phyloP scores from a whole-genome alignment of 2,113 vertebrate species.

The Lates calcarifer region DNA sequence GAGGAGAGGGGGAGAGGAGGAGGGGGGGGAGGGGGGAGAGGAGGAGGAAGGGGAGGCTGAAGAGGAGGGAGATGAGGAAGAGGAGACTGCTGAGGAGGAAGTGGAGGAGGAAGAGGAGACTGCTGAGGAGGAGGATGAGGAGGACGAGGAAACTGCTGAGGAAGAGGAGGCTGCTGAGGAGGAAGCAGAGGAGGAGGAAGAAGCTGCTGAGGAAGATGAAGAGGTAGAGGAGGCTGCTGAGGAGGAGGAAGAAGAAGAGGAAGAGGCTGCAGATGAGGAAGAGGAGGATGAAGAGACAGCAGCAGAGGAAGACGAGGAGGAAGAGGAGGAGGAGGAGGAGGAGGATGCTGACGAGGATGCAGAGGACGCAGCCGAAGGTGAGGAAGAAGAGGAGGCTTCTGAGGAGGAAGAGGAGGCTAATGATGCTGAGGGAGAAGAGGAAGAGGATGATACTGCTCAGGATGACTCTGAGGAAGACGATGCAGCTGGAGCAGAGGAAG shows the following conservation, averaged over 20 bases:
- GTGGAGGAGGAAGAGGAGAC: not conserved
- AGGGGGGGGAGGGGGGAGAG: not conserved
- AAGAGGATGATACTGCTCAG: not conserved
- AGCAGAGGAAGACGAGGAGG: too few species aligned
- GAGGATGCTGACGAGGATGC: not conserved
- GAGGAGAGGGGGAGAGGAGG: not conserved
- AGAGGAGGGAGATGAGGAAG: not conserved
- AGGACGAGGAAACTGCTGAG: not conserved
- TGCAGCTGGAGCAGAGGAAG: constrained; percentile 9
- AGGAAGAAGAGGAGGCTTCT: not conserved
- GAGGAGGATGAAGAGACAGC: not conserved
- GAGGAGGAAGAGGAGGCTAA: not conserved
- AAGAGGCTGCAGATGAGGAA: not conserved
- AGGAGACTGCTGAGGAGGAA: not conserved
- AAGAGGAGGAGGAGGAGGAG: not conserved
- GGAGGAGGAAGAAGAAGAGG: not conserved
- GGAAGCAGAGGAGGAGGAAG: not conserved
- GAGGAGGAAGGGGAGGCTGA: constrained; percentile 27
- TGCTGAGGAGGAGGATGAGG: not conserved
- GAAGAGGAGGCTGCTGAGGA: constrained; percentile 27
- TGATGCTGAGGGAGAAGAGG: constrained; percentile 4
- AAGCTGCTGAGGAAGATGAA: not conserved
- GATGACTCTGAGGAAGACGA: constrained; percentile 33
- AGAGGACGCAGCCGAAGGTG: not conserved
- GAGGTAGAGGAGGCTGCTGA: not conserved